Percentiles rank a stretch among this genome's conserved stretches.
phyloP scores from a whole-genome alignment of 2,888 invertebrate genomes.

The Lepidocyrtinus sp. region DNA sequence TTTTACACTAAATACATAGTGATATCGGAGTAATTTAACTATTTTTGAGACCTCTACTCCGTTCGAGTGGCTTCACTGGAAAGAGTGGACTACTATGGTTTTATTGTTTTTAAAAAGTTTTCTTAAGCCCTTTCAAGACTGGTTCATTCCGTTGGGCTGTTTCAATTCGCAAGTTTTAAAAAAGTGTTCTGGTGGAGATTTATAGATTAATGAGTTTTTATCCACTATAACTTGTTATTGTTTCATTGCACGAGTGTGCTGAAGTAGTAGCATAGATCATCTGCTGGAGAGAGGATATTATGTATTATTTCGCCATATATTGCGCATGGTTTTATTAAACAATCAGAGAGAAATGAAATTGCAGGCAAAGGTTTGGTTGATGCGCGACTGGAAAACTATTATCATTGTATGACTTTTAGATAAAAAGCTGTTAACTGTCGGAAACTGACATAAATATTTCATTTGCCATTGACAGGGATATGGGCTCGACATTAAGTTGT shows the following conservation, averaged over 20 bases:
- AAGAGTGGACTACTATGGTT: not conserved
- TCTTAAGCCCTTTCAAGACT: not conserved
- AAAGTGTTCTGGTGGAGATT: not conserved
- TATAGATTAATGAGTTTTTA: conserved; percentile 59
- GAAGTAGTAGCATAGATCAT: conserved; percentile 9
- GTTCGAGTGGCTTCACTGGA: not conserved
- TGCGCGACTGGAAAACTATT: conserved; percentile 61
- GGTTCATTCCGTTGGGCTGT: not conserved
- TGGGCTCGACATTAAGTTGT: conserved; percentile 63
- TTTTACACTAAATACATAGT: not conserved
- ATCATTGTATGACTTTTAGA: conserved; percentile 61
- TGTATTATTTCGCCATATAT: not conserved
- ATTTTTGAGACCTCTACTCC: not conserved
- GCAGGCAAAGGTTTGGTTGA: conserved; percentile 49
- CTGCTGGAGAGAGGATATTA: not conserved
- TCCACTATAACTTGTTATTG: conserved; percentile 25
- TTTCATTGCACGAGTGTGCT: not conserved
- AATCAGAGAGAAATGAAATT: conserved; percentile 19
- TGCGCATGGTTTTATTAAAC: not conserved
- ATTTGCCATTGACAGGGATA: conserved; percentile 64
- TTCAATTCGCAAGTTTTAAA: not conserved
- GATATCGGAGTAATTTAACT: too few species aligned
- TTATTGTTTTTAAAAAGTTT: conserved; percentile 7
- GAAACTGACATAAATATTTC: conserved; percentile 65
- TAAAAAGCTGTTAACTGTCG: conserved; percentile 64